These are phyloP conservation scores for Pristionchus pacificus DNA, from an alignment of 1,140 invertebrate species.

Conservation along the genomic window DNA sequence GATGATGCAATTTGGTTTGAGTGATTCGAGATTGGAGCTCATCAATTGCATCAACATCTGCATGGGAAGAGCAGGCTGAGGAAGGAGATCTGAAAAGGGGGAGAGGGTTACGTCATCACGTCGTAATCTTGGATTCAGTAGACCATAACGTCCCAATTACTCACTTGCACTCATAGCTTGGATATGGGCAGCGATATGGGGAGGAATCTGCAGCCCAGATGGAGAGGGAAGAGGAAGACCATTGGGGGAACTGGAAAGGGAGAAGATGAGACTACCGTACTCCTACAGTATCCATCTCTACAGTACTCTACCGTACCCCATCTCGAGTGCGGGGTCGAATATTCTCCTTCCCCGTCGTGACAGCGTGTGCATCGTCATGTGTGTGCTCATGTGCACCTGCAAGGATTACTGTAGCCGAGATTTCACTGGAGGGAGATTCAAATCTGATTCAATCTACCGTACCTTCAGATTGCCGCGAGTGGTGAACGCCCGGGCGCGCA, in stretches of 20 bases:
- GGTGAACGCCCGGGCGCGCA: slow-evolving; percentile 88
- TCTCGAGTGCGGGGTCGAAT: background rate
- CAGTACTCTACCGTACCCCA: slow-evolving; percentile 1
- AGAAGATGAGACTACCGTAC: background rate
- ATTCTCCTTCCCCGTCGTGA: slow-evolving; percentile 42
- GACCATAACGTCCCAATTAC: no score
- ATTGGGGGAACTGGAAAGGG: background rate
- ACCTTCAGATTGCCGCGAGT: slow-evolving; percentile 93
- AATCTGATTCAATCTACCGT: no score
- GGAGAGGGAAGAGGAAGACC: background rate
- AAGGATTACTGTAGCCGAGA: no score
- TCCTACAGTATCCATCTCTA: background rate
- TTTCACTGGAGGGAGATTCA: no score
- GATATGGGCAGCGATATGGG: background rate
- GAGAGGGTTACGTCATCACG: no score
- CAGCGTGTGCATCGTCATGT: slow-evolving; percentile 41
- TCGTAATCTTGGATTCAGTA: no score
- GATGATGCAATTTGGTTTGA: no score
- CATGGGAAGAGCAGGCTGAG: no score
- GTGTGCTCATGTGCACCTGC: slow-evolving; percentile 62
- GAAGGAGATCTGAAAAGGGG: no score
- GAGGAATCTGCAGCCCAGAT: background rate
- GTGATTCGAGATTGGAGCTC: no score
- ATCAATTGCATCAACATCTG: no score
- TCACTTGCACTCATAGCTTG: background rate